phyloP scores from a whole-genome alignment of 1,140 invertebrate genomes.

The Drosophila sp. region DNA sequence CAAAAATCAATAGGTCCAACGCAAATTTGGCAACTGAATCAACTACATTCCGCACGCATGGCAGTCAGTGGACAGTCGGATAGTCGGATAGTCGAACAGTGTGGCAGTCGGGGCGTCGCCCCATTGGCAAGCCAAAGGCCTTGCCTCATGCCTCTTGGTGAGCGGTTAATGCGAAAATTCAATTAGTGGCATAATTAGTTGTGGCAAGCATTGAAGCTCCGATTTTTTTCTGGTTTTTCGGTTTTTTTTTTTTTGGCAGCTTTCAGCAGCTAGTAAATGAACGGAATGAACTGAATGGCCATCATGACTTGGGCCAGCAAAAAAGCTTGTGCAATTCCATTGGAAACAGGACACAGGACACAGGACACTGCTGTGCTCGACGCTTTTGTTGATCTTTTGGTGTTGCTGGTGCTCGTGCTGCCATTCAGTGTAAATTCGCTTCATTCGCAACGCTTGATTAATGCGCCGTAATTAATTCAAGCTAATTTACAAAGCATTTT shows the following conservation, averaged over 20 bases:
- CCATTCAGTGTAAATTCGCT: slow-evolving; percentile 55
- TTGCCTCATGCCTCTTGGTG: slow-evolving; percentile 30
- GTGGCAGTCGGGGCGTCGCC: too few relatives aligned
- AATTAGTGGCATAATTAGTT: slow-evolving; percentile 83
- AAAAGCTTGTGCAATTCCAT: slow-evolving; percentile 39
- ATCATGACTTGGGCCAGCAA: slow-evolving; percentile 29
- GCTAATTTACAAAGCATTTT: slow-evolving; percentile 64
- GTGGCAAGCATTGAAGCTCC: slow-evolving; percentile 81
- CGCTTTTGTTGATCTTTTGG: slow-evolving; percentile 70
- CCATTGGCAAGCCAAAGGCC: slow-evolving; percentile 15
- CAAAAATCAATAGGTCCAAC: slow-evolving; percentile 70
- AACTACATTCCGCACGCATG: slow-evolving; percentile 54
- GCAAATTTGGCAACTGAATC: slow-evolving; percentile 63
- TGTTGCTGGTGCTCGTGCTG: slow-evolving; percentile 17
- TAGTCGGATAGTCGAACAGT: too few relatives aligned
- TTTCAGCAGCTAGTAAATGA: slow-evolving; percentile 46
- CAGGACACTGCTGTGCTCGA: slow-evolving; percentile 11
- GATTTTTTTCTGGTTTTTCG: slow-evolving; percentile 47
- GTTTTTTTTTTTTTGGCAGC: slow-evolving; percentile 63
- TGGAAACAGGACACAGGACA: too few relatives aligned
- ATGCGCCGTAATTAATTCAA: slow-evolving; percentile 78
- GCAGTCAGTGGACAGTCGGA: too few relatives aligned
- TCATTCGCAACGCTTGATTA: slow-evolving; percentile 66
- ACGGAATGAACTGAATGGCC: slow-evolving; percentile 57
- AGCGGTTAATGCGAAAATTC: slow-evolving; percentile 80